Base-by-base conservation (phyloP, 2,797 vertebrate genomes). In the Chromobotia macracanthus region DNA sequence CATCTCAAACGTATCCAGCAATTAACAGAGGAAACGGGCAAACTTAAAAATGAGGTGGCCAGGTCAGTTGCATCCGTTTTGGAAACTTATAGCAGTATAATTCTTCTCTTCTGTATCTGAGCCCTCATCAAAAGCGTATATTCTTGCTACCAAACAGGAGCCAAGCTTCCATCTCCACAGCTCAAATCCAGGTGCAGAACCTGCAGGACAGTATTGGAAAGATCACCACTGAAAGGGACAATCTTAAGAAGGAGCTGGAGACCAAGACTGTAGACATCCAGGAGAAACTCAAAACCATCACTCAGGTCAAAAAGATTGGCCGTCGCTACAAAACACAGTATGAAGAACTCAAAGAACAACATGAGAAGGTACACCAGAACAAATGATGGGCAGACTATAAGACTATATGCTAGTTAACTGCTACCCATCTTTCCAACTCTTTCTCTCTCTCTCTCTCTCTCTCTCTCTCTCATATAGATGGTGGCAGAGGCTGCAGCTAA, bases 221-320 rank as follows among this genome's bases (percentile, higher is more conserved):
- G 90, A 58, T 94, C 56, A 93, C 87, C 31, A 86, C 91, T 0
- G 97, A 98, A 72, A 96, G 93, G 76, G 96, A 96, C 81, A 46
- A 3, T 5, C 86, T 97, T 44, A 95, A 95, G 86, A 96, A 92
- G 68, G 95, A 97, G 0, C 5, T 96, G 13, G 94, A 96, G 31
- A 83, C 86, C 56, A 98, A 95, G 90, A 91, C 89, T 71, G 86
- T 91, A 38, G 97, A 99, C 63, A 93, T 97, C 69, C 95, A 93
- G 86, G 96, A 97, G 75, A 99, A 96, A 87, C 76, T 89, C 11
- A 95, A 94, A 91, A 99, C 96, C 16, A 97, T 99, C 85, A 95
- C 92, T 10, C 98, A 99, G 84, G 97, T 99, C 74, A 99, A 97
- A 91, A 99, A 98, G 91, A 98, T 99, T 0, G 98, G 96, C 13